Conservation (phyloP, 2,888 invertebrate genomes). For the Mycalesis mineus region DNA sequence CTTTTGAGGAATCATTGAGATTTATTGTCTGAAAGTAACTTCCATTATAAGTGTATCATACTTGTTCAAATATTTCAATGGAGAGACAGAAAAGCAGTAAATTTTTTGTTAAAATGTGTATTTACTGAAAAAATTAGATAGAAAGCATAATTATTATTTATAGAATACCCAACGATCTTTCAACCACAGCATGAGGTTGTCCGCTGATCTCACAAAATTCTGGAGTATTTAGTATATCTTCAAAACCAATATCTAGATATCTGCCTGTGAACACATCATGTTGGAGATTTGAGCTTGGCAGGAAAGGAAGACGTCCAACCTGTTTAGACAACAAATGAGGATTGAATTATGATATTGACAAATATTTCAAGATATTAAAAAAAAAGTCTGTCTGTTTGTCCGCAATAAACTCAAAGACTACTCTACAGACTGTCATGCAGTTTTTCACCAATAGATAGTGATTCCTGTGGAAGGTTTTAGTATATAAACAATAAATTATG, state of each 20-base stretch:
- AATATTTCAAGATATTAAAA: too few relatives aligned
- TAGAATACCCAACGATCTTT: conserved; percentile 83
- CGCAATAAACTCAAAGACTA: too few relatives aligned
- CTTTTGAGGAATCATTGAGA: too few relatives aligned
- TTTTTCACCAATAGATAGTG: too few relatives aligned
- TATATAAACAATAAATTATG: too few relatives aligned
- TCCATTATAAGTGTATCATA: too few relatives aligned
- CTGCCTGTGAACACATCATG: conserved; percentile 84
- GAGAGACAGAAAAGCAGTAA: conserved; percentile 3
- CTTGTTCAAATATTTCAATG: too few relatives aligned
- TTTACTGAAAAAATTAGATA: conserved; percentile 12
- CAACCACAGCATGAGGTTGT: conserved; percentile 90
- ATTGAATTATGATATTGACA: too few relatives aligned
- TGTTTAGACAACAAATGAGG: conserved; percentile 36
- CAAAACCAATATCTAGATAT: conserved; percentile 86
- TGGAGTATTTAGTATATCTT: conserved; percentile 85
- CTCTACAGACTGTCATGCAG: too few relatives aligned
- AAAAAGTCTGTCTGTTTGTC: too few relatives aligned
- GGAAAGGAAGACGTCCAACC: conserved; percentile 82
- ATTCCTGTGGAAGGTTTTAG: too few relatives aligned
- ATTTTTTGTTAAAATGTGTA: conserved; percentile 3
- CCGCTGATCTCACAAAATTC: conserved; percentile 86
- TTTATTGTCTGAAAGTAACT: too few relatives aligned
- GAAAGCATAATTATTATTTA: conserved; percentile 36
- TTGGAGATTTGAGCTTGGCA: conserved; percentile 84